These are phyloP conservation scores for Vidua macroura DNA, from an alignment of 2,113 vertebrate genomes.

Conservation along the genomic window DNA sequence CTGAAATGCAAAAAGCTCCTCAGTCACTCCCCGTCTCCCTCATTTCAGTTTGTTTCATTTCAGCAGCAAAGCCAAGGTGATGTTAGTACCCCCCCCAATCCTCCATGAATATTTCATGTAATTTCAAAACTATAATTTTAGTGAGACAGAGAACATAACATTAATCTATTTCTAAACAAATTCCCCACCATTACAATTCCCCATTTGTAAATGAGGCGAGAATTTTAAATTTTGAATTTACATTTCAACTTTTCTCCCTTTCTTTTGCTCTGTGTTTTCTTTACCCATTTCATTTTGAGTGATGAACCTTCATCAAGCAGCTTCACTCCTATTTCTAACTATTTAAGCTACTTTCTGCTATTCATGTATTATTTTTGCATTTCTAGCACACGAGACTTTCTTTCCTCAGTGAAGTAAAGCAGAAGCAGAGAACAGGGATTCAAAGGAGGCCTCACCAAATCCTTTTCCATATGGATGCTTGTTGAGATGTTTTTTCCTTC, in stretches of 20 bases:
- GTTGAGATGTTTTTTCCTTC: not conserved
- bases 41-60: not conserved
- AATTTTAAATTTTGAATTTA: conserved; percentile 18
- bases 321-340: not conserved
- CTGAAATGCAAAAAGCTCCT: conserved; percentile 1
- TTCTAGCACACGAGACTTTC: not conserved
- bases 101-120: conserved; percentile 62
- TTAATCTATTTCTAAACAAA: conserved; percentile 44
- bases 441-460: not conserved
- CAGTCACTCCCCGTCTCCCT: not conserved
- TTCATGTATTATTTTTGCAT: not conserved
- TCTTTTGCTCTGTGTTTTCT: not conserved
- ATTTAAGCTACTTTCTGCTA: not conserved
- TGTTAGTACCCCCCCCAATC: not conserved
- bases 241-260: not conserved
- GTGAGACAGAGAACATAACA: conserved; percentile 4
- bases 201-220: conserved; percentile 8
- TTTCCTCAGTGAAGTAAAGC: not conserved
- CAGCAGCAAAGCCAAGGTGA: conserved; percentile 36
- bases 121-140: conserved; percentile 43
- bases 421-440: not conserved
- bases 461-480: not conserved
- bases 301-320: not conserved
- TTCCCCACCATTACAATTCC: not conserved
- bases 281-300: not conserved